A percentile compares a stretch with the other conserved stretches of the same genome.
Conservation (phyloP, 2,888 invertebrate species). For the Nephrocerus scutellatus region DNA sequence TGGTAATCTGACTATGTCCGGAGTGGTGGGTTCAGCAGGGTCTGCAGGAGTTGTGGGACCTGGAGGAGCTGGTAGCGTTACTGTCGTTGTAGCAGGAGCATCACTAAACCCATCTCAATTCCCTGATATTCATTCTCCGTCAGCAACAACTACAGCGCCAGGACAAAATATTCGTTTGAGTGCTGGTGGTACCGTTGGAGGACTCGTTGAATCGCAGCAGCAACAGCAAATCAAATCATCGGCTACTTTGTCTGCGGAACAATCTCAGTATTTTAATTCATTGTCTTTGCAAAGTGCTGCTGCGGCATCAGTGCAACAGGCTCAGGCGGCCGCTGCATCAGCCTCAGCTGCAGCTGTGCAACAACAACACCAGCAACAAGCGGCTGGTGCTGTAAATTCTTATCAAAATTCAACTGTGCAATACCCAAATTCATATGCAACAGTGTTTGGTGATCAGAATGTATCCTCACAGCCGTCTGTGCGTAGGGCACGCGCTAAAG, state of each 20-base stretch:
- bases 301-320: slow-evolving; percentile 19
- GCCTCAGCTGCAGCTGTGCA: slow-evolving; percentile 19
- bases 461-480: slow-evolving; percentile 44
- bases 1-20: slow-evolving; percentile 26
- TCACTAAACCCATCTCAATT: slow-evolving; percentile 20
- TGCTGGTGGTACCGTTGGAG: slow-evolving; percentile 21
- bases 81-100: too few relatives aligned
- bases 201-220: slow-evolving; percentile 16
- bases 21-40: background rate
- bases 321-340: slow-evolving; percentile 20
- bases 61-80: slow-evolving; percentile 19
- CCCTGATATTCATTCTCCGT: slow-evolving; percentile 22
- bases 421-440: slow-evolving; percentile 44
- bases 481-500: slow-evolving; percentile 58
- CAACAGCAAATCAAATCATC: slow-evolving; percentile 53
- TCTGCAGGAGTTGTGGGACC: too few relatives aligned
- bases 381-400: slow-evolving; percentile 21
- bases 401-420: slow-evolving; percentile 34
- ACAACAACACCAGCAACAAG: slow-evolving; percentile 24
- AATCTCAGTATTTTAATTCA: slow-evolving; percentile 57
- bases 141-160: slow-evolving; percentile 46
- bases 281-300: slow-evolving; percentile 41
- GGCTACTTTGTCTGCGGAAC: slow-evolving; percentile 55
- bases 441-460: slow-evolving; percentile 40
- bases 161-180: slow-evolving; percentile 30